These are phyloP conservation scores for Drosophila watanabei DNA, from an alignment of 1,140 invertebrate species.

Conservation along the genomic window DNA sequence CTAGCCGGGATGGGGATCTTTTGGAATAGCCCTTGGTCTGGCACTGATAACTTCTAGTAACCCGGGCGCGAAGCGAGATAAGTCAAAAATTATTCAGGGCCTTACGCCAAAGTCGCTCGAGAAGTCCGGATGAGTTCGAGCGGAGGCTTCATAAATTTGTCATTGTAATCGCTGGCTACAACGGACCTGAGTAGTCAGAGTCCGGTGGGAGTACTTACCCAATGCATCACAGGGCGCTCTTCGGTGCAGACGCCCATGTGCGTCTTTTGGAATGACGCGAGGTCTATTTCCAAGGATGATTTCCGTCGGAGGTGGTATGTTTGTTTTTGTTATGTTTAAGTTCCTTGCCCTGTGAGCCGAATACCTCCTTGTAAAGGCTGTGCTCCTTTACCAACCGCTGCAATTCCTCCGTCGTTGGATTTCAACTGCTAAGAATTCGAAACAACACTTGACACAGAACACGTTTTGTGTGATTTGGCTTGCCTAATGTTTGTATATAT, in stretches of 20 bases:
- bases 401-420: constrained; percentile 42
- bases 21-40: constrained; percentile 56
- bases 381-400: constrained; percentile 33
- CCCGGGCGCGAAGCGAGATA: constrained; percentile 62
- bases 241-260: constrained; percentile 86
- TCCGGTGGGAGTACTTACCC: constrained; percentile 68
- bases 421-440: constrained; percentile 10
- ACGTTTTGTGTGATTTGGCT: not conserved
- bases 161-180: constrained; percentile 6
- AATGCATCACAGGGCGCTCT: constrained; percentile 86
- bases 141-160: constrained; percentile 32
- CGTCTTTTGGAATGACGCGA: constrained; percentile 85
- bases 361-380: constrained; percentile 19
- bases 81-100: constrained; percentile 60
- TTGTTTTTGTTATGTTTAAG: constrained; percentile 40
- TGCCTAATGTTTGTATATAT: constrained; percentile 8
- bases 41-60: constrained; percentile 71
- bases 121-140: constrained; percentile 34
- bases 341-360: constrained; percentile 23
- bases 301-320: constrained; percentile 63
- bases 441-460: constrained; percentile 27
- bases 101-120: constrained; percentile 12
- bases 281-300: constrained; percentile 85
- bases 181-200: not conserved
- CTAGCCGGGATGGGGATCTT: constrained; percentile 1